These are phyloP conservation scores for Colostygia pectinataria DNA, from an alignment of 2,888 invertebrate genomes.

Conservation along the genomic window DNA sequence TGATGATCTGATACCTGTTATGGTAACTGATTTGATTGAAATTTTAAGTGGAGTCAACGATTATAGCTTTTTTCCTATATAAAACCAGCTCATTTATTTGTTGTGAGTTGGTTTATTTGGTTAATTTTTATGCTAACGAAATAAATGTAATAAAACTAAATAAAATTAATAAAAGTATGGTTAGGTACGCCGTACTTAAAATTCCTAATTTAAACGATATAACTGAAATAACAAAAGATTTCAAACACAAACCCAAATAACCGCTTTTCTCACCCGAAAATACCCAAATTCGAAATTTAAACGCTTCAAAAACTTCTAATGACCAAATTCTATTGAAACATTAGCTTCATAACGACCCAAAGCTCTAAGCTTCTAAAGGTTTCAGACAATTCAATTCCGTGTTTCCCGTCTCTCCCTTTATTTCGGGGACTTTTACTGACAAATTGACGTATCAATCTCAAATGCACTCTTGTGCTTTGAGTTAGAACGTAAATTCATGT, in stretches of 20 bases:
- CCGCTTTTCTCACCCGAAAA: slow-evolving; percentile 25
- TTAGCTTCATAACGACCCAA: slow-evolving; percentile 28
- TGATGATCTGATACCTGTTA: slow-evolving; percentile 6
- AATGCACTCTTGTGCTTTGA: slow-evolving; percentile 34
- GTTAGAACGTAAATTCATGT: slow-evolving; percentile 32
- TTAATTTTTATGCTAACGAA: no score
- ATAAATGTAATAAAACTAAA: not conserved
- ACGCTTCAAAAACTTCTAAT: slow-evolving; percentile 27
- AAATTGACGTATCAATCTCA: slow-evolving; percentile 29
- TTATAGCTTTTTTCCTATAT: no score
- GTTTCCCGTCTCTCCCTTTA: slow-evolving; percentile 18
- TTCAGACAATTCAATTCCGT: slow-evolving; percentile 24
- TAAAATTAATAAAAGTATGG: no score
- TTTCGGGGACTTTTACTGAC: slow-evolving; percentile 18
- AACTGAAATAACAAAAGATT: slow-evolving; percentile 16
- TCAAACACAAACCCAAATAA: slow-evolving; percentile 23
- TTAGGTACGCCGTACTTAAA: no score
- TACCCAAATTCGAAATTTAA: slow-evolving; percentile 27
- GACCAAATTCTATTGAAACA: slow-evolving; percentile 32
- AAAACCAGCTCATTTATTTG: no score
- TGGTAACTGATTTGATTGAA: slow-evolving; percentile 3
- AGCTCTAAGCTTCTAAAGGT: slow-evolving; percentile 27
- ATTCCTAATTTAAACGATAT: not conserved
- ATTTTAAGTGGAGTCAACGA: not conserved
- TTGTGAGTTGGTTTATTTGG: no score